A percentile compares a stretch with the other conserved stretches of the same genome.
These are phyloP conservation scores for Cheilinus undulatus DNA, from an alignment of 2,113 vertebrate species.

Conservation along the genomic window DNA sequence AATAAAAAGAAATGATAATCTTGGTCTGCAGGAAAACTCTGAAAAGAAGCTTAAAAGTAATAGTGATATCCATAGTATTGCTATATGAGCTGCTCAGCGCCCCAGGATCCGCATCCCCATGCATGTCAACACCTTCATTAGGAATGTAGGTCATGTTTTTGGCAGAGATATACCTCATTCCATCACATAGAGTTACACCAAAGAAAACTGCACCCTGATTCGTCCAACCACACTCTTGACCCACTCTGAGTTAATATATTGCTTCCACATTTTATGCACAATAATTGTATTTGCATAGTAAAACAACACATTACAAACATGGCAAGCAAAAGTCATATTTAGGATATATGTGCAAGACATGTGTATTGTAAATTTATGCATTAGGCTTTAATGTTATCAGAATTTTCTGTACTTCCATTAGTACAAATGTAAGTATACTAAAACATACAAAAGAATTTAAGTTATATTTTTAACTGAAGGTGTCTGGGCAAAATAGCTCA, in stretches of 20 bases:
- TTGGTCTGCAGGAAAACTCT: constrained; percentile 40
- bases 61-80: constrained; percentile 70
- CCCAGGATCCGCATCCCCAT: constrained; percentile 61
- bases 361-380: not conserved
- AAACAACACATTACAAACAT: not conserved
- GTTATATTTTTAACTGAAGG: too few relatives aligned
- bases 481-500: too few relatives aligned
- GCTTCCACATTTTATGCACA: not conserved
- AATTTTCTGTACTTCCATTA: too few relatives aligned
- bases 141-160: constrained; percentile 78
- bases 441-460: too few relatives aligned
- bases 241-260: constrained; percentile 3
- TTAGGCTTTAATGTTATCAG: constrained; percentile 15
- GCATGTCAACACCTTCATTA: constrained; percentile 76
- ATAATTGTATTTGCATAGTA: not conserved
- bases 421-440: too few relatives aligned
- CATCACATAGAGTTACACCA: constrained; percentile 53
- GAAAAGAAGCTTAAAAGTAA: constrained; percentile 31
- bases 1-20: constrained; percentile 12
- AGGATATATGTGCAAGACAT: not conserved
- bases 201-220: constrained; percentile 43
- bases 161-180: constrained; percentile 70
- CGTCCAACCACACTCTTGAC: constrained; percentile 16
- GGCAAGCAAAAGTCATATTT: not conserved
- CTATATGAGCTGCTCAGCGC: constrained; percentile 65